Evolutionary conservation across 2,113 vertebrate species (phyloP).

Genomic region (Patagioenas fasciata): DNA sequence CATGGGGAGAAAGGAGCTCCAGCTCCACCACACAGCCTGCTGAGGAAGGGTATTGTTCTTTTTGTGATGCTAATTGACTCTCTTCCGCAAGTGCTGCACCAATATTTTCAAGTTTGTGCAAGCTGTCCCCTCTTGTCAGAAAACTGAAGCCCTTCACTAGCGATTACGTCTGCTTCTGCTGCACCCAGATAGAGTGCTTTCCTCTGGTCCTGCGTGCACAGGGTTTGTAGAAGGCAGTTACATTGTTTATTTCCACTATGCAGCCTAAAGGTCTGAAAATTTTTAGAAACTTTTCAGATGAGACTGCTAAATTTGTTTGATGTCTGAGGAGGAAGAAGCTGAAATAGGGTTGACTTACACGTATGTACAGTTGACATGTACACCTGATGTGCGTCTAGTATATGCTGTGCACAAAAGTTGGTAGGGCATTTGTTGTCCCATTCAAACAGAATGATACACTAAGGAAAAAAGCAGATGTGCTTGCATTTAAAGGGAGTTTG

Average conservation of each 20-base stretch:
- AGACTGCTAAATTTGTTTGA: neutral
- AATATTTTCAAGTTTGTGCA: neutral
- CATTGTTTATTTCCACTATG: neutral
- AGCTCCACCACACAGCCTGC: neutral
- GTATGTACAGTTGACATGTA: neutral
- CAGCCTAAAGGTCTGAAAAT: neutral
- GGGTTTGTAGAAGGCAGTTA: neutral
- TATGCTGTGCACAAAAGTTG: neutral
- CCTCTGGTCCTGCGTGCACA: neutral
- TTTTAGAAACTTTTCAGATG: neutral
- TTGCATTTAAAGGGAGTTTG: neutral
- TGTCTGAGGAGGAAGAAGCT: neutral
- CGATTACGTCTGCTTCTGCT: neutral
- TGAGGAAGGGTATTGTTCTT: accelerated
- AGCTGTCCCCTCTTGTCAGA: neutral
- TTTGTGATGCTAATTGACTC: neutral
- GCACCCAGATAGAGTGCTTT: neutral
- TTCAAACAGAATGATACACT: neutral
- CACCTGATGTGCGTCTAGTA: accelerated
- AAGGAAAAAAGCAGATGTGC: neutral
- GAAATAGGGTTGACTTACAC: neutral
- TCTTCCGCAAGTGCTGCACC: neutral
- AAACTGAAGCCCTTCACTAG: neutral
- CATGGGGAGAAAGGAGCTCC: neutral
- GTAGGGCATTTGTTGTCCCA: neutral